phyloP scores from a whole-genome alignment of 2,888 invertebrate genomes.

The Caenorhabditis sp. region DNA sequence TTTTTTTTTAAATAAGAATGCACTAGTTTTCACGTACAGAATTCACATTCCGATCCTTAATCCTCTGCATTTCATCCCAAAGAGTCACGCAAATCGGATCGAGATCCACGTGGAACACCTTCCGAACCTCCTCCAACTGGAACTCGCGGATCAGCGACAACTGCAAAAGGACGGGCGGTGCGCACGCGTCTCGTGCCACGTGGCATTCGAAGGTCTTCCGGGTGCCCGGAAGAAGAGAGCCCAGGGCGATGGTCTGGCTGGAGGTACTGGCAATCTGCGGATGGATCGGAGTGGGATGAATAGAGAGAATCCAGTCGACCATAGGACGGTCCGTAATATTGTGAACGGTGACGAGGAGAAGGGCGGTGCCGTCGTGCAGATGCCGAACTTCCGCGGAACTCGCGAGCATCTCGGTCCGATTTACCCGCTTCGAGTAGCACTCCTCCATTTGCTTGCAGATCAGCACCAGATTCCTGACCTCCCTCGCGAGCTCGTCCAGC shows the following conservation, averaged over 20 bases:
- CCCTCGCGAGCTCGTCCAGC: constrained; percentile 43
- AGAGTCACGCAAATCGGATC: constrained; percentile 38
- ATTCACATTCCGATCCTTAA: background rate
- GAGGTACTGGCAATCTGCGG: background rate
- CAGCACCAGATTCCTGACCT: constrained; percentile 29
- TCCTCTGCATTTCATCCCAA: constrained; percentile 19
- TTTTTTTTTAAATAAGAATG: background rate
- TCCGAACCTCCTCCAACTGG: constrained; percentile 17
- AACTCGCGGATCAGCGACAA: constrained; percentile 24
- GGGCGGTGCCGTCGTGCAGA: constrained; percentile 28
- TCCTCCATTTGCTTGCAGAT: constrained; percentile 56
- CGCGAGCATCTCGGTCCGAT: background rate
- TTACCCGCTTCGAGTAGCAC: constrained; percentile 38
- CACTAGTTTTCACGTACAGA: background rate
- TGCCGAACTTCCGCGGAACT: constrained; percentile 21
- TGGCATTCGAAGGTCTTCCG: constrained; percentile 41
- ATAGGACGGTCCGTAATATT: constrained; percentile 34
- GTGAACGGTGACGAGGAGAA: constrained; percentile 27
- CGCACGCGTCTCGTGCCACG: background rate
- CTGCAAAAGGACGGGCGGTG: constrained; percentile 37
- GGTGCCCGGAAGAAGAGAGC: constrained; percentile 21
- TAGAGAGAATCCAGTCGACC: constrained; percentile 24
- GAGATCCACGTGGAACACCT: constrained; percentile 29
- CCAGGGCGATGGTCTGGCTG: constrained; percentile 37
- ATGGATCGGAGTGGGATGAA: constrained; percentile 15